phyloP scores from a whole-genome alignment of 1,140 invertebrate species.

The Drosophila burlai region DNA sequence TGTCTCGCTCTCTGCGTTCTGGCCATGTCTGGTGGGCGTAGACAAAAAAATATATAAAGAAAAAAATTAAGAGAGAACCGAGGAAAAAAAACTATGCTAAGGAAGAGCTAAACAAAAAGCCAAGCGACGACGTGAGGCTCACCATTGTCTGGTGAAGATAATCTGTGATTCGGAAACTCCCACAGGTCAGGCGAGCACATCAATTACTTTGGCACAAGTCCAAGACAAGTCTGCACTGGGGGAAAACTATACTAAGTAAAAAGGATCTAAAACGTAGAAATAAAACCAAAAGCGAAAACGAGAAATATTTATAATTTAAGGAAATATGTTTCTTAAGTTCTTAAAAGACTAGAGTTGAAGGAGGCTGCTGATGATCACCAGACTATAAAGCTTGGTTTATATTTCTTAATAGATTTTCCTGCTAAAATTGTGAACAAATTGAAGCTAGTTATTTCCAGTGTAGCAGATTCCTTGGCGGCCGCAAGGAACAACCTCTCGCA shows the following conservation, averaged over 20 bases:
- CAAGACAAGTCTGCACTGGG: conserved; percentile 34
- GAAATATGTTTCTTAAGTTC: neutral
- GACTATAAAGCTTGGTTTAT: too few species aligned
- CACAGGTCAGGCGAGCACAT: conserved; percentile 84
- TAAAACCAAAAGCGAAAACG: too few species aligned
- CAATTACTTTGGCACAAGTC: conserved; percentile 84
- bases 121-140: conserved; percentile 78
- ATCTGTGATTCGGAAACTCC: conserved; percentile 85
- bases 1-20: conserved; percentile 4
- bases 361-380: neutral
- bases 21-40: conserved; percentile 65
- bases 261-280: neutral
- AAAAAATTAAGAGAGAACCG: conserved; percentile 5
- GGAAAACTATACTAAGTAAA: neutral
- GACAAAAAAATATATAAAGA: conserved; percentile 46
- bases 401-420: neutral
- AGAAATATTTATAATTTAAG: neutral
- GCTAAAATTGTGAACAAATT: too few species aligned
- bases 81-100: conserved; percentile 11
- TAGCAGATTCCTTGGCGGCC: conserved; percentile 21
- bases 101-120: conserved; percentile 48
- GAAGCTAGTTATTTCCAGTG: neutral
- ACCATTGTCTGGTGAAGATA: conserved; percentile 83
- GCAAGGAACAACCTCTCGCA: conserved; percentile 31
- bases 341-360: neutral